Evolutionary conservation across 2,797 vertebrate species (phyloP).

Genomic region (Florisuga fusca): DNA sequence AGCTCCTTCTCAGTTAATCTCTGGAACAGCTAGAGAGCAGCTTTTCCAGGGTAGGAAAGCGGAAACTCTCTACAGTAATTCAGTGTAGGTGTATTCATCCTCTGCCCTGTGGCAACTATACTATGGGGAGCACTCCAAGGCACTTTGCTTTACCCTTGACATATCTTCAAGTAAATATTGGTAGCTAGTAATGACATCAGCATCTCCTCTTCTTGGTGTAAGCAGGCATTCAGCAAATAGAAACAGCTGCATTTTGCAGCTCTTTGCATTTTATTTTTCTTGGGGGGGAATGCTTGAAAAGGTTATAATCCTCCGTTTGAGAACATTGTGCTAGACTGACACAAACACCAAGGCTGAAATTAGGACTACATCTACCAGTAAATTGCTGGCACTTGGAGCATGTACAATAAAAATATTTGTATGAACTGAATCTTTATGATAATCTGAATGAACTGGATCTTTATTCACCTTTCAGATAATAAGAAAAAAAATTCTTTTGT

Average conservation of each 20-base stretch:
- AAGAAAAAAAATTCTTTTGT: not conserved
- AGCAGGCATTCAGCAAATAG: not conserved
- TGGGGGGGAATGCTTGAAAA: not conserved
- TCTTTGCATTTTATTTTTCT: not conserved
- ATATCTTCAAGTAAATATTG: not conserved
- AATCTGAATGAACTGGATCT: too few species aligned
- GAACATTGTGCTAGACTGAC: not conserved
- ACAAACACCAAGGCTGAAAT: not conserved
- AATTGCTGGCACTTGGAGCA: not conserved
- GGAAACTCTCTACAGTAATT: not conserved
- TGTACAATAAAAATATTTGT: not conserved
- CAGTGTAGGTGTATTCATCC: rapidly evolving
- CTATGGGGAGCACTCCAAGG: not conserved
- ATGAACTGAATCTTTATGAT: too few species aligned
- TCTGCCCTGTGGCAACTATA: not conserved
- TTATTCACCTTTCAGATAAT: not conserved
- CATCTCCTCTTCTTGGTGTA: not conserved
- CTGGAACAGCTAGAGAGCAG: not conserved
- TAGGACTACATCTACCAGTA: not conserved
- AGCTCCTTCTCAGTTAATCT: not conserved
- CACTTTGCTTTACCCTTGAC: not conserved
- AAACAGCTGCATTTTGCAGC: not conserved
- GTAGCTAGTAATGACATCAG: not conserved
- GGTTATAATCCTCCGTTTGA: not conserved
- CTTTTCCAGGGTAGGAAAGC: not conserved